Evolutionary conservation across 2,888 invertebrate species (phyloP).

Genomic region (Subacronicta megacephala): DNA sequence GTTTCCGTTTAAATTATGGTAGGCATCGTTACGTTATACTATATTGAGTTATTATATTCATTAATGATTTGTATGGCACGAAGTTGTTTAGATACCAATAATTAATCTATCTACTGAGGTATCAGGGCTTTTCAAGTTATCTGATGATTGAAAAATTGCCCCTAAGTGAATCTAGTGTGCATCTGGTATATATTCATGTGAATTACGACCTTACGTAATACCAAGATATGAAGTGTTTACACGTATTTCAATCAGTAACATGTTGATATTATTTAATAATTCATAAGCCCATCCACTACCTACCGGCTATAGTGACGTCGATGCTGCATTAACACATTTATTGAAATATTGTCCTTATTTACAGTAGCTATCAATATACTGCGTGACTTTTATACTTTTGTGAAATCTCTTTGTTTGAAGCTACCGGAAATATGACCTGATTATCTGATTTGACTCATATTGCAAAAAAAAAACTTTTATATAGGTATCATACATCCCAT

Average conservation of each 20-base stretch:
- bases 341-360: conserved; percentile 38
- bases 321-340: conserved; percentile 29
- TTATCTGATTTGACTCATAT: too few species aligned
- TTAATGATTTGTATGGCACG: too few species aligned
- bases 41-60: conserved; percentile 20
- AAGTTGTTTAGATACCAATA: too few species aligned
- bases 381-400: conserved; percentile 1
- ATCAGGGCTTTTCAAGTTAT: too few species aligned
- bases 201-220: conserved; percentile 3
- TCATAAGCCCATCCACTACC: conserved; percentile 25
- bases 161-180: too few species aligned
- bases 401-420: conserved; percentile 1
- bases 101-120: too few species aligned
- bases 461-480: too few species aligned
- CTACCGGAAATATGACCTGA: too few species aligned
- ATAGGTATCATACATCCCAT: too few species aligned
- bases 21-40: conserved; percentile 22
- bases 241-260: conserved; percentile 28
- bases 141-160: too few species aligned
- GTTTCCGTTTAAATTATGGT: conserved; percentile 20
- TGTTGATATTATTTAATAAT: conserved; percentile 45
- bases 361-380: conserved; percentile 10
- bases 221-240: conserved; percentile 4
- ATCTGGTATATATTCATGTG: neutral
- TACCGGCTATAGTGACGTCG: conserved; percentile 14